A percentile compares a stretch with the other conserved stretches of the same genome.
Conservation (phyloP, 2,113 vertebrate genomes). For the Symphodus melops region DNA sequence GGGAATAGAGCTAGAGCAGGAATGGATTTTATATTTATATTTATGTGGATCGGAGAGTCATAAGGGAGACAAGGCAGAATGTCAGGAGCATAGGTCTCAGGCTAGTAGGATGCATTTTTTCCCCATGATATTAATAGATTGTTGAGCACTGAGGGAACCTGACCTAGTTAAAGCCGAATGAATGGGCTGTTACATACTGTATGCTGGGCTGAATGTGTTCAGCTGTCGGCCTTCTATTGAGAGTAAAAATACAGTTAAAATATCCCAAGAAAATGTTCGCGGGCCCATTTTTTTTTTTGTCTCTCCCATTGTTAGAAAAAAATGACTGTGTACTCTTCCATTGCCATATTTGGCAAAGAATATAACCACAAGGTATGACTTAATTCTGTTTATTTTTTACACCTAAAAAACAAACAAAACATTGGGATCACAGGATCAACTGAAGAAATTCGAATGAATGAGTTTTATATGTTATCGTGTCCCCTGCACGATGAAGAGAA, state of each 20-base stretch:
- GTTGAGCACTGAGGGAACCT: slow-evolving; percentile 41
- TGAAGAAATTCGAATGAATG: neutral
- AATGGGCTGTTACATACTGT: slow-evolving; percentile 43
- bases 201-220: slow-evolving; percentile 5
- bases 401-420: neutral
- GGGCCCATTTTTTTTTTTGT: no score
- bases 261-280: neutral
- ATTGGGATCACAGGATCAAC: neutral
- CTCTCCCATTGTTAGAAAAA: no score
- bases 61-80: slow-evolving; percentile 38
- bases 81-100: slow-evolving; percentile 41
- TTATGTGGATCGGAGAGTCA: slow-evolving; percentile 38
- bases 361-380: neutral
- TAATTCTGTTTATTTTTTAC: neutral
- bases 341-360: neutral
- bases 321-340: neutral
- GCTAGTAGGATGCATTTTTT: slow-evolving; percentile 50
- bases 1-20: slow-evolving; percentile 43
- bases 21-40: slow-evolving; percentile 51
- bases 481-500: neutral
- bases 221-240: no score
- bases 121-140: slow-evolving; percentile 66
- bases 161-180: slow-evolving; percentile 72
- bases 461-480: neutral
- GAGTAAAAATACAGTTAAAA: neutral